A percentile compares a stretch with the other conserved stretches of the same genome.
Conservation (phyloP, 2,113 vertebrate genomes). For the Suncus etruscus region DNA sequence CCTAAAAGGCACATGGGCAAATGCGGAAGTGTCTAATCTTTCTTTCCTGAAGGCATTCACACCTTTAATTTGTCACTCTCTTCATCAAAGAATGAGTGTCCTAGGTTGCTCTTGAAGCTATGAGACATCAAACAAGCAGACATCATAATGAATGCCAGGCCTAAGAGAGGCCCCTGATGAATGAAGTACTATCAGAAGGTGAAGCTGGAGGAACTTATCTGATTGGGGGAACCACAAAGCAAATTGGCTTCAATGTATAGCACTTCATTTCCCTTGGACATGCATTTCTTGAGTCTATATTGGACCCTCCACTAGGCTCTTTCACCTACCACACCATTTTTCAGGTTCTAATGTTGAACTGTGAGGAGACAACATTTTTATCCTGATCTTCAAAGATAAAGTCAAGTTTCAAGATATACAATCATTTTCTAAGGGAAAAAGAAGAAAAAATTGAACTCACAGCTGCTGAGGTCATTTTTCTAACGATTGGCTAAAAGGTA, state of each 20-base stretch:
- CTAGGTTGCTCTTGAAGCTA: background rate
- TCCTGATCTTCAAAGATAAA: background rate
- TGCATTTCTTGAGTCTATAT: background rate
- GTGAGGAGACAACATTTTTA: background rate
- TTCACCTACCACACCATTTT: background rate
- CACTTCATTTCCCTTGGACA: constrained; percentile 46
- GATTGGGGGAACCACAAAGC: background rate
- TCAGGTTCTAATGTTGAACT: background rate
- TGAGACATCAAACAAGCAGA: background rate
- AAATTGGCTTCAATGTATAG: background rate
- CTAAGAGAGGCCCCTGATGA: background rate
- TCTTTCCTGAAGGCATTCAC: background rate
- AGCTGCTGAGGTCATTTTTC: background rate
- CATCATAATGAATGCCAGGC: background rate
- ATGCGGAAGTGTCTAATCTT: background rate
- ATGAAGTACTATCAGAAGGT: background rate
- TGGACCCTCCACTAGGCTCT: background rate
- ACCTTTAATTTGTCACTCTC: constrained; percentile 45
- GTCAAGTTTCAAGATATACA: background rate
- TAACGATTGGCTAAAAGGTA: background rate
- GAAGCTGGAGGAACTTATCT: background rate
- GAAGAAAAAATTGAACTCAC: background rate
- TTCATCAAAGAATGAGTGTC: constrained; percentile 19
- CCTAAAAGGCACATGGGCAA: background rate
- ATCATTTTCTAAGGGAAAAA: background rate